Percentiles rank a stretch among this genome's conserved stretches.
phyloP scores from a whole-genome alignment of 1,140 invertebrate species.

The Lamellibrachia luymesi region DNA sequence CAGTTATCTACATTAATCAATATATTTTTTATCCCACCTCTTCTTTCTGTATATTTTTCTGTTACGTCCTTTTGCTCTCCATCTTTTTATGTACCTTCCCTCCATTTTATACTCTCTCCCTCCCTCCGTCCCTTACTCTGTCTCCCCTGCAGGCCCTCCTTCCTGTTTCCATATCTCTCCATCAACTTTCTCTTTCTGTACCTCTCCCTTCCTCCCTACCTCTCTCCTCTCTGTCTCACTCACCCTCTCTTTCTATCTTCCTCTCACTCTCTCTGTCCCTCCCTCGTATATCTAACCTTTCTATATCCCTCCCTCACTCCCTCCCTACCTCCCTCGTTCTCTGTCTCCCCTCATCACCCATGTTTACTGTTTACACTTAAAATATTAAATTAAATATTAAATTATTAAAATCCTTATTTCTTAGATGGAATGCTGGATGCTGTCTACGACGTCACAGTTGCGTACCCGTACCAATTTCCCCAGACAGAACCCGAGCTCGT shows the following conservation, averaged over 20 bases:
- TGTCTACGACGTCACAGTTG: conserved; percentile 48
- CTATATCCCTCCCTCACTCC: too few species aligned
- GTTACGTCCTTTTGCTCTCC: too few species aligned
- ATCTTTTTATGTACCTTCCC: not conserved
- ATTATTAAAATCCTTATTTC: conserved; percentile 22
- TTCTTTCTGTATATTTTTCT: too few species aligned
- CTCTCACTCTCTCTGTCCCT: too few species aligned
- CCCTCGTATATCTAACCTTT: too few species aligned
- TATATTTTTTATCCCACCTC: not conserved
- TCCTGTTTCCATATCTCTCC: not conserved
- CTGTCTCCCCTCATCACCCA: not conserved
- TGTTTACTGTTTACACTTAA: not conserved
- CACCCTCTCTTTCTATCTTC: too few species aligned
- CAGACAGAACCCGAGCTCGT: conserved; percentile 44
- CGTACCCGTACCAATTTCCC: conserved; percentile 42
- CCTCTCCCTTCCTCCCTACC: not conserved
- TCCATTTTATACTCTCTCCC: not conserved
- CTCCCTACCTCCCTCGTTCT: not conserved
- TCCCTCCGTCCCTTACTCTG: not conserved
- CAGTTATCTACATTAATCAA: not conserved
- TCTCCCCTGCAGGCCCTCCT: too few species aligned
- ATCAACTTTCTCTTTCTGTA: not conserved
- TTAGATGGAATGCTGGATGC: conserved; percentile 41
- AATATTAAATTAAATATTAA: too few species aligned
- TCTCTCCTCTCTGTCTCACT: not conserved